phyloP scores from a whole-genome alignment of 2,888 invertebrate genomes.

The Folsomia manolachei region DNA sequence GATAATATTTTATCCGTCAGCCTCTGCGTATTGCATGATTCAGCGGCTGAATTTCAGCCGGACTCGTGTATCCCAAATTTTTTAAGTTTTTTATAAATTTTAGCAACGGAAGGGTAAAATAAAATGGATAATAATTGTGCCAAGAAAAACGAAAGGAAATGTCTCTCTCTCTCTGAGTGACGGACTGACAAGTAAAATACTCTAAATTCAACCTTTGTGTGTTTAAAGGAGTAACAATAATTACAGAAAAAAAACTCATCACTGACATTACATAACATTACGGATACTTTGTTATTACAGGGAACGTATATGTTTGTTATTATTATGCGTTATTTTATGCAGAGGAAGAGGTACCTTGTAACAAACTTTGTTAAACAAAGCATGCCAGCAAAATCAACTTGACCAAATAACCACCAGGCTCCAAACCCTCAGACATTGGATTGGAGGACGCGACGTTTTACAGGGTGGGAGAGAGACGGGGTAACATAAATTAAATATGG shows the following conservation, averaged over 20 bases:
- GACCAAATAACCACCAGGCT: no score
- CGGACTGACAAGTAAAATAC: background rate
- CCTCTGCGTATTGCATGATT: no score
- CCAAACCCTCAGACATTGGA: no score
- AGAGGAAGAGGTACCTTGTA: background rate
- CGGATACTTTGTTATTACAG: background rate
- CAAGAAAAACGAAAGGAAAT: background rate
- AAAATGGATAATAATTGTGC: background rate
- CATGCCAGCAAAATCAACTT: no score
- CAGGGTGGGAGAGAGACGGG: constrained; percentile 21
- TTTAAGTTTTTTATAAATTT: no score
- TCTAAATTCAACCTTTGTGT: background rate
- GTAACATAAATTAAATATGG: constrained; percentile 41
- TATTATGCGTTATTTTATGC: background rate
- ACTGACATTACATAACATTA: background rate
- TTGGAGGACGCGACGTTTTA: no score
- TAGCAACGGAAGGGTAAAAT: background rate
- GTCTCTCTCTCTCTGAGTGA: background rate
- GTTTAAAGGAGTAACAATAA: background rate
- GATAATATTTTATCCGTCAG: no score
- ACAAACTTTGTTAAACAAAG: no score
- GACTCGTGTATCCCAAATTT: background rate
- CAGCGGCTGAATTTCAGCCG: no score
- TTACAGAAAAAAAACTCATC: background rate
- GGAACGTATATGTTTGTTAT: background rate